Conservation (phyloP, 2,888 invertebrate genomes). For the Cephus pulcher region DNA sequence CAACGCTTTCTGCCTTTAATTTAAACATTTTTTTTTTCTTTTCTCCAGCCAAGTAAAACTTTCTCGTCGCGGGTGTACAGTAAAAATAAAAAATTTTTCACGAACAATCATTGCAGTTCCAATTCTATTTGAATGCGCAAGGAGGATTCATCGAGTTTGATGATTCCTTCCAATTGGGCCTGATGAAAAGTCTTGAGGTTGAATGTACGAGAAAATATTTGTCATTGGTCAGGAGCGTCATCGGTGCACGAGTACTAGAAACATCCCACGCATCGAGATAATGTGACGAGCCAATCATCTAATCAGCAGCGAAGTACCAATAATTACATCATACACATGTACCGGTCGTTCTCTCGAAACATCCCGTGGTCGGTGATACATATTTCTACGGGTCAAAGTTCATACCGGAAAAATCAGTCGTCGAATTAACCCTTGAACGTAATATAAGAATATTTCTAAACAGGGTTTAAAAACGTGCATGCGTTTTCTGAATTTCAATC, state of each 20-base stretch:
- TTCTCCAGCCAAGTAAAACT: background rate
- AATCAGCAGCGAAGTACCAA: slow-evolving; percentile 39
- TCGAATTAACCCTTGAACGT: background rate
- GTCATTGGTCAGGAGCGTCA: background rate
- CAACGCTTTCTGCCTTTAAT: background rate
- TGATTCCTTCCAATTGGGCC: no score
- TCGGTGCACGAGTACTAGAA: slow-evolving; percentile 30
- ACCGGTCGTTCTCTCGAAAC: background rate
- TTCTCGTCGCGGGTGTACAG: background rate
- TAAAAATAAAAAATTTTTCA: background rate
- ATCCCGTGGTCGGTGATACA: background rate
- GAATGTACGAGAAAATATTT: background rate
- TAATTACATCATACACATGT: slow-evolving; percentile 34
- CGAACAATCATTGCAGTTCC: background rate
- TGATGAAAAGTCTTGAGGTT: background rate
- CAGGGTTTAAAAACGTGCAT: background rate
- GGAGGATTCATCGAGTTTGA: background rate
- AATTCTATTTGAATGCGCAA: background rate
- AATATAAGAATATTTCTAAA: background rate
- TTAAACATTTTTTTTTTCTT: background rate
- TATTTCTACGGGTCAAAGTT: background rate
- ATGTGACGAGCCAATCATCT: slow-evolving; percentile 40
- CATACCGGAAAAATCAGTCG: background rate
- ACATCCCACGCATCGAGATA: slow-evolving; percentile 40
- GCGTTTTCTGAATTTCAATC: background rate